phyloP scores from a whole-genome alignment of 2,888 invertebrate genomes.

The Oscheius sp. region DNA sequence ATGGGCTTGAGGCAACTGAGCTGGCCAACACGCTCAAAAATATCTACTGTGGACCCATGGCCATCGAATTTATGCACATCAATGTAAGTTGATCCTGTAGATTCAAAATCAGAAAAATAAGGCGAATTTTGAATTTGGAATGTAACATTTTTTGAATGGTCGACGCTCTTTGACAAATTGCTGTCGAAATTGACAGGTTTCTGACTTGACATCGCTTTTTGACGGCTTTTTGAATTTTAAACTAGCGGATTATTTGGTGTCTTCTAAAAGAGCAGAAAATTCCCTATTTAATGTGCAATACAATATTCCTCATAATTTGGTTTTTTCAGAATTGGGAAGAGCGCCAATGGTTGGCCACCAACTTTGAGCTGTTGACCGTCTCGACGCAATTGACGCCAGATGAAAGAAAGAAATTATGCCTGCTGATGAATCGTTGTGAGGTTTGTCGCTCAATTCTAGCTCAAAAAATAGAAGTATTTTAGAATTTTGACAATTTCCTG shows the following conservation, averaged over 20 bases:
- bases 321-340: slow-evolving; percentile 64
- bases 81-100: slow-evolving; percentile 40
- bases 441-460: slow-evolving; percentile 33
- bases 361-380: slow-evolving; percentile 56
- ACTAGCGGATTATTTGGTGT: too few relatives aligned
- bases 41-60: slow-evolving; percentile 67
- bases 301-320: not conserved
- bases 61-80: slow-evolving; percentile 71
- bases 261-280: too few relatives aligned
- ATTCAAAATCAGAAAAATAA: not conserved
- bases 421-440: slow-evolving; percentile 65
- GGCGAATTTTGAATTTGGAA: too few relatives aligned
- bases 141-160: slow-evolving; percentile 25
- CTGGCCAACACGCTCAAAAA: slow-evolving; percentile 55
- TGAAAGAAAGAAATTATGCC: slow-evolving; percentile 57
- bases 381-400: slow-evolving; percentile 54
- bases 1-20: slow-evolving; percentile 54
- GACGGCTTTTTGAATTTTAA: too few relatives aligned
- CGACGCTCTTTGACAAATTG: not conserved
- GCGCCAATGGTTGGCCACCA: slow-evolving; percentile 60
- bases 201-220: too few relatives aligned
- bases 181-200: not conserved
- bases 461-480: slow-evolving; percentile 49
- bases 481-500: slow-evolving; percentile 90
- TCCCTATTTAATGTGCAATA: not conserved